Base-by-base conservation (phyloP, 1,140 invertebrate genomes). In the Drosophila sucinea region DNA sequence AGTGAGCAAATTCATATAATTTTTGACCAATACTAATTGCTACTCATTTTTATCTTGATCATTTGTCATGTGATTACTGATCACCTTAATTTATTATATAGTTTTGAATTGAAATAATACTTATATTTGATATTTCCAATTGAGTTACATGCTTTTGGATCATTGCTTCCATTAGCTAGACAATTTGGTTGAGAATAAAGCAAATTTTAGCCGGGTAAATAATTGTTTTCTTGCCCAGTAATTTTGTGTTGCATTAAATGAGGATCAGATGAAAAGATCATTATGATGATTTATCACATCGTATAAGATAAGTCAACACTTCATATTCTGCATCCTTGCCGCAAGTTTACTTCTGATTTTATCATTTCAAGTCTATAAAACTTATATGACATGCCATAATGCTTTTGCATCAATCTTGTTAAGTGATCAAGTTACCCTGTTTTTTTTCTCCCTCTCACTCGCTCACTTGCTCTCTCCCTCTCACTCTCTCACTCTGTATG, bases 391-490 rank as follows among this genome's bases (percentile, higher is more conserved):
- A 58, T 58, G 30, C 56, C 56, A 58, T 58, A 58, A 35, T 58
- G 56, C 32, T 58, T 58, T 58, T 32, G 30, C 56, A 58, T 58
- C 56, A 58, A 58, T 58, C 56, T 58, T 58, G 56, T 58, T 58
- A 58, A 58, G 56, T 35, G 56, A 58, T 58, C 56, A 58, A 35
- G 17, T 58, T 58, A 58, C 56, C 56, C 32, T 32, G 29, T 55
- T 10, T 54, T 44, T 10, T 44, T 54, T 54, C 11, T 11, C 29
- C 11, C 11, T 32, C 23, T 47, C 44, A 17, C 17, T 17, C 17
- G 17, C 17, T 17, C 10, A 11, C 10, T 6, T 35, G 33, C 17
- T 35, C 33, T 23, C n/a, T 8, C 23, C 25, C 44, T 47, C 17
- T 51, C 23, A 27, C 0, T 25, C 23, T 47, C 23, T 47, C 6